Percentiles rank a stretch among this genome's conserved stretches.
phyloP scores from a whole-genome alignment of 2,113 vertebrate genomes.

The Sander vitreus region DNA sequence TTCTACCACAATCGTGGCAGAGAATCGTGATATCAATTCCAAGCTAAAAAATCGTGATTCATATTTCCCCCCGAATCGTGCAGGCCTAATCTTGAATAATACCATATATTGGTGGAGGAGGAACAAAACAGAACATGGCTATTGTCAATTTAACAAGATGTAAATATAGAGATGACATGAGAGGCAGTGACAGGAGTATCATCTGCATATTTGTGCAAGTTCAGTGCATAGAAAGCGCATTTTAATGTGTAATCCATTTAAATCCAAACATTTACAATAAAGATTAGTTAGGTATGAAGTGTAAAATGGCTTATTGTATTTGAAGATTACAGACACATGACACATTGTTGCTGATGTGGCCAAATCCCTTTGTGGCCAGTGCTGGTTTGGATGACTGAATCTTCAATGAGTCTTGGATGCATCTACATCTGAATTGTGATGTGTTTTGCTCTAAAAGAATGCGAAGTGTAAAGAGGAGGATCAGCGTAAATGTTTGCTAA shows the following conservation, averaged over 20 bases:
- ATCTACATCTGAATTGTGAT: neutral
- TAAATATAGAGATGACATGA: neutral
- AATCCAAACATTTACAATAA: conserved; percentile 19
- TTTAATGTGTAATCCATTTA: conserved; percentile 13
- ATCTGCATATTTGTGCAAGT: neutral
- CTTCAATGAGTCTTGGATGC: neutral
- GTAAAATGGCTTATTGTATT: conserved; percentile 32
- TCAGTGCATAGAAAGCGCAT: neutral
- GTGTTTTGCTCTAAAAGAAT: conserved; percentile 13
- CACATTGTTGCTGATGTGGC: conserved; percentile 30
- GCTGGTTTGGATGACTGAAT: conserved; percentile 10
- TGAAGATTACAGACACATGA: conserved; percentile 31
- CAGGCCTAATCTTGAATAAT: too few relatives aligned
- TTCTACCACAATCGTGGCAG: too few relatives aligned
- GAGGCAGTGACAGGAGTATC: neutral
- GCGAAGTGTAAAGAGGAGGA: conserved; percentile 26
- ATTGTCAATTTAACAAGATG: conserved; percentile 2
- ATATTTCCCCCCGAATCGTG: too few relatives aligned
- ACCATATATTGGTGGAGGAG: neutral
- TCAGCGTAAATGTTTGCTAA: conserved; percentile 35
- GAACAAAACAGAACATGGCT: neutral
- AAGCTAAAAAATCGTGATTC: too few relatives aligned
- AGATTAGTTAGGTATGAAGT: neutral
- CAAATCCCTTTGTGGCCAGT: conserved; percentile 13
- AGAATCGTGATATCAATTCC: too few relatives aligned